phyloP scores from a whole-genome alignment of 2,888 invertebrate genomes.

The Meandrusa payeni region DNA sequence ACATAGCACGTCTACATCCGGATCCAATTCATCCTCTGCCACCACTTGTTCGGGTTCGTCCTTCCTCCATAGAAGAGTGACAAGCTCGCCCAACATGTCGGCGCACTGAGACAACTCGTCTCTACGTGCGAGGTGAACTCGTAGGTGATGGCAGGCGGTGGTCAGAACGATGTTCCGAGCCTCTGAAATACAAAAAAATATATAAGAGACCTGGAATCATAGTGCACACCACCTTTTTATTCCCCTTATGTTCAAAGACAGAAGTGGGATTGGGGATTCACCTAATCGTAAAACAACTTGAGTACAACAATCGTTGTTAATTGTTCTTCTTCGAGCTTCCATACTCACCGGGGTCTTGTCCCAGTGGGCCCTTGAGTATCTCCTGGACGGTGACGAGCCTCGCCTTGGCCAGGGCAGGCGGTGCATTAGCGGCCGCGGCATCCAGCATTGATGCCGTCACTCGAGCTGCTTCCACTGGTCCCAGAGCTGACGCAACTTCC shows the following conservation, averaged over 20 bases:
- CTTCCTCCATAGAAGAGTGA: constrained; percentile 80
- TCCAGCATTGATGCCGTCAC: constrained; percentile 90
- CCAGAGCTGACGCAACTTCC: constrained; percentile 87
- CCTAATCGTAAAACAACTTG: no score
- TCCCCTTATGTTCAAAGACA: no score
- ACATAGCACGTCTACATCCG: constrained; percentile 92
- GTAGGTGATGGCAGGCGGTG: constrained; percentile 91
- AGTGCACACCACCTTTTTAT: no score
- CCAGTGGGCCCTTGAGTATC: constrained; percentile 73
- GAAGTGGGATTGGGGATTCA: no score
- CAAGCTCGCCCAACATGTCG: constrained; percentile 92
- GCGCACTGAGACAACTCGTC: constrained; percentile 92
- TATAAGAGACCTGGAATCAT: no score
- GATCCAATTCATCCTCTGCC: constrained; percentile 66
- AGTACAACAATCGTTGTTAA: no score
- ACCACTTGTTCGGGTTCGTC: constrained; percentile 64
- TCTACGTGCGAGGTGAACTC: constrained; percentile 89
- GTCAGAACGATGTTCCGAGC: constrained; percentile 91
- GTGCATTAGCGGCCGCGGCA: constrained; percentile 83
- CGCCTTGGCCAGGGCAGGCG: constrained; percentile 87
- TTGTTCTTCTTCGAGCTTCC: no score
- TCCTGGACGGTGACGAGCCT: constrained; percentile 92
- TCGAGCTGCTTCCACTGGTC: constrained; percentile 89
- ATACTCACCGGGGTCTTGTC: constrained; percentile 58
- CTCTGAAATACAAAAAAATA: no score